Base-by-base conservation (phyloP, 2,888 invertebrate genomes). In the Philhelius pedissequus region DNA sequence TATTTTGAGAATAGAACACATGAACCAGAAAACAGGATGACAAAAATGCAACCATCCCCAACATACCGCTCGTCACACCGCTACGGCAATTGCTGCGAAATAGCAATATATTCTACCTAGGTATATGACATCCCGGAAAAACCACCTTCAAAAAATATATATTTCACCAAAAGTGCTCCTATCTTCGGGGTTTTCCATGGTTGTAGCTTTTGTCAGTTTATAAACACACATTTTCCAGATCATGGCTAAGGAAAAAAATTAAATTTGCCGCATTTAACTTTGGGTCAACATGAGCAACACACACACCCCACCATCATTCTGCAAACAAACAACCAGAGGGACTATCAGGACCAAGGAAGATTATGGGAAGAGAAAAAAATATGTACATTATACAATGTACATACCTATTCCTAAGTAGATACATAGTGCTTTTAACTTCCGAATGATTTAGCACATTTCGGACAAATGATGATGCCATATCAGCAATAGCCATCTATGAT, bases 391-490 rank as follows among this genome's bases (percentile, higher is more conserved):
- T n/a, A n/a, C n/a, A n/a, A 43, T 3, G 15, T 43, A 43, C 40
- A 18, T 8, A 40, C 18, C 18, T 20, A 20, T n/a, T n/a, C n/a
- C n/a, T n/a, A n/a, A n/a, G n/a, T n/a, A n/a, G n/a, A n/a, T 7
- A 22, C 43, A 69, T 60, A 74, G 30, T 48, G 52, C 70, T 84
- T 68, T 78, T 83, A 78, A 79, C 66, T 84, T 84, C 83, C 83
- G 38, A 79, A 75, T 84, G 83, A 84, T 79, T 79, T 84, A 84
- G 83, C 80, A 80, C 70, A 74, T 75, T 74, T 43, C 60, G 82
- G 82, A 82, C 78, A 82, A 82, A 82, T 82, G 77, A 73, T 73
- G 78, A 82, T 77, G 73, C 78, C 60, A 22, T 82, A 82, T 82
- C 82, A 58, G 60, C 82, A 78, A 73, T 82, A 68, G 82, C 78